Evolutionary conservation across 1,140 invertebrate species (phyloP).

Genomic region (Oncopodura yosiiana): DNA sequence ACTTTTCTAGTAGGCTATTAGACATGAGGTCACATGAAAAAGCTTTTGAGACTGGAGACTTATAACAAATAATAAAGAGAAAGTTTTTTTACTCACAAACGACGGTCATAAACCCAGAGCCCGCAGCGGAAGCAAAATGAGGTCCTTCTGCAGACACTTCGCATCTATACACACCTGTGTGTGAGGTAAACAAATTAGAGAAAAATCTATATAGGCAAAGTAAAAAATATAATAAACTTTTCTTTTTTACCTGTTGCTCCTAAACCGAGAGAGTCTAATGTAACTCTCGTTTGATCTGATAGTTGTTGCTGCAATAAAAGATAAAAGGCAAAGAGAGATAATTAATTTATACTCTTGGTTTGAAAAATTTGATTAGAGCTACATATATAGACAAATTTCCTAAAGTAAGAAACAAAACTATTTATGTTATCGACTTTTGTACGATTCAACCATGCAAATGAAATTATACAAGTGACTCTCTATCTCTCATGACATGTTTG

Average conservation of each 20-base stretch:
- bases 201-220: neutral
- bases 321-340: neutral
- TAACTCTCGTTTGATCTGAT: conserved; percentile 29
- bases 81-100: conserved; percentile 30
- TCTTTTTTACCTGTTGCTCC: conserved; percentile 23
- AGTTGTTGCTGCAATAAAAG: conserved; percentile 1
- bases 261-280: conserved; percentile 22
- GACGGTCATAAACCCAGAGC: conserved; percentile 31
- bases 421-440: no score
- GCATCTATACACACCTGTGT: conserved; percentile 31
- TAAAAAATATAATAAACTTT: neutral
- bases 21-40: no score
- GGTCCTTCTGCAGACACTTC: conserved; percentile 33
- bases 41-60: no score
- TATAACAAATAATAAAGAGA: no score
- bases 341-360: no score
- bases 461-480: no score
- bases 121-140: conserved; percentile 23
- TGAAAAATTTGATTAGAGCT: no score
- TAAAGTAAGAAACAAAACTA: no score
- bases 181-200: neutral
- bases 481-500: no score
- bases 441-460: no score
- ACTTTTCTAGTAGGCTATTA: no score
- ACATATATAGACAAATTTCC: no score